Percentiles rank a stretch among this genome's conserved stretches.
Evolutionary conservation across 23 tunicate species (phyloP).

Genomic region (Corella eumyota): DNA sequence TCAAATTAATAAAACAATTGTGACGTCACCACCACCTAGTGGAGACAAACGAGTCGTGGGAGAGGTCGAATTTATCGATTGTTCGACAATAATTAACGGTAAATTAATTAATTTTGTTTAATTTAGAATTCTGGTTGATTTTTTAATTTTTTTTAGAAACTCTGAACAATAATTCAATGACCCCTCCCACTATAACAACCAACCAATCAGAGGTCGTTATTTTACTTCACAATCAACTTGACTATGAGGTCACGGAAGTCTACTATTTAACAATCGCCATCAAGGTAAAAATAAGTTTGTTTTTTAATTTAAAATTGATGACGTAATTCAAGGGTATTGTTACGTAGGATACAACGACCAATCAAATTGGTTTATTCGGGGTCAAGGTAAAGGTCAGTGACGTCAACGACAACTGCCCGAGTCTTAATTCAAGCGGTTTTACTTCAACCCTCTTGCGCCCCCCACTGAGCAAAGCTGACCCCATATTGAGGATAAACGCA

Average conservation of each 20-base stretch:
- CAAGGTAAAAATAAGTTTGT: background rate
- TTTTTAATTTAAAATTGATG: too few relatives aligned
- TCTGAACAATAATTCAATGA: too few relatives aligned
- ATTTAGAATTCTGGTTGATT: too few relatives aligned
- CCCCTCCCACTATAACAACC: conserved; percentile 4
- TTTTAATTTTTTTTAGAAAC: too few relatives aligned
- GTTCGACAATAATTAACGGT: conserved; percentile 5
- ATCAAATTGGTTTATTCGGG: conserved; percentile 7
- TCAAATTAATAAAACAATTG: background rate
- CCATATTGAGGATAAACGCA: conserved; percentile 5
- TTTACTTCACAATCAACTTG: conserved; percentile 15
- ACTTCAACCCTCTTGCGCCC: conserved; percentile 5
- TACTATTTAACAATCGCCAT: conserved; percentile 9
- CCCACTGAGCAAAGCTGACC: conserved; percentile 6
- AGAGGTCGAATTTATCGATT: conserved; percentile 5
- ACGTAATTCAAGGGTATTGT: too few relatives aligned
- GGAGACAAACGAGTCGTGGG: conserved; percentile 1
- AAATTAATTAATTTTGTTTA: too few relatives aligned
- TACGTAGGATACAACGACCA: conserved; percentile 11
- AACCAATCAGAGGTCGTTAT: background rate
- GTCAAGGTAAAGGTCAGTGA: conserved; percentile 10
- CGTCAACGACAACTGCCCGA: conserved; percentile 28
- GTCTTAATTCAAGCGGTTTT: conserved; percentile 2
- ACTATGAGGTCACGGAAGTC: conserved; percentile 6
- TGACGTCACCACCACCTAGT: conserved; percentile 11